Conservation (phyloP, 1,140 invertebrate genomes). For the Hycleus cichorii region DNA sequence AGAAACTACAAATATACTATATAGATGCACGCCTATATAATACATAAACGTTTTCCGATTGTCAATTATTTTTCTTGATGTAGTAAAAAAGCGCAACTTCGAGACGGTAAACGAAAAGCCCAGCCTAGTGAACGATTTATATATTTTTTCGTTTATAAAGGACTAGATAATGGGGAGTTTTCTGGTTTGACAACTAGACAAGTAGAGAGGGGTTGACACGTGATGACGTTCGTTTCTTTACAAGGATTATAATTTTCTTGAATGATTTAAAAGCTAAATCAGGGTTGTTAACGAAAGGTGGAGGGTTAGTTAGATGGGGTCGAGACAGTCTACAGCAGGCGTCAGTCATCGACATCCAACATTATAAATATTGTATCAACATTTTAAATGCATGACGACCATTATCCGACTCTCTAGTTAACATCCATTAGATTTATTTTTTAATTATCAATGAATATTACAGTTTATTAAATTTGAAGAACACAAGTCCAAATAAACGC, state of each 20-base stretch:
- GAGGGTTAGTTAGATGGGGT: neutral
- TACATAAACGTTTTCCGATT: slow-evolving; percentile 9
- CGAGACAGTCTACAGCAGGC: neutral
- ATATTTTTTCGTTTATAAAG: slow-evolving; percentile 7
- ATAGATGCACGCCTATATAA: neutral
- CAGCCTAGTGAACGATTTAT: slow-evolving; percentile 10
- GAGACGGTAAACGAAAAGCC: neutral
- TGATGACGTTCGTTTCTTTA: slow-evolving; percentile 3
- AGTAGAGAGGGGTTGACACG: slow-evolving; percentile 4
- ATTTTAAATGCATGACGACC: slow-evolving; percentile 6
- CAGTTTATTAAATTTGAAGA: too few relatives aligned
- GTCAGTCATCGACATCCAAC: neutral
- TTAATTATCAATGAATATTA: too few relatives aligned
- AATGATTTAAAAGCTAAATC: slow-evolving; percentile 3
- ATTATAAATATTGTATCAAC: slow-evolving; percentile 6
- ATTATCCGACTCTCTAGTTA: neutral
- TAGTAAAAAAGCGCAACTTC: slow-evolving; percentile 2
- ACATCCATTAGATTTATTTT: too few relatives aligned
- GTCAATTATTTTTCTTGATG: slow-evolving; percentile 11
- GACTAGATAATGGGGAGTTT: neutral
- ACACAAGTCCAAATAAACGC: too few relatives aligned
- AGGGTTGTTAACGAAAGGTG: neutral
- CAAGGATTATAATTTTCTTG: slow-evolving; percentile 1
- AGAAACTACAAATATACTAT: neutral
- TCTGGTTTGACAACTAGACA: neutral